These are phyloP conservation scores for Babyrousa celebensis DNA, from an alignment of 2,797 vertebrate species.

Conservation along the genomic window DNA sequence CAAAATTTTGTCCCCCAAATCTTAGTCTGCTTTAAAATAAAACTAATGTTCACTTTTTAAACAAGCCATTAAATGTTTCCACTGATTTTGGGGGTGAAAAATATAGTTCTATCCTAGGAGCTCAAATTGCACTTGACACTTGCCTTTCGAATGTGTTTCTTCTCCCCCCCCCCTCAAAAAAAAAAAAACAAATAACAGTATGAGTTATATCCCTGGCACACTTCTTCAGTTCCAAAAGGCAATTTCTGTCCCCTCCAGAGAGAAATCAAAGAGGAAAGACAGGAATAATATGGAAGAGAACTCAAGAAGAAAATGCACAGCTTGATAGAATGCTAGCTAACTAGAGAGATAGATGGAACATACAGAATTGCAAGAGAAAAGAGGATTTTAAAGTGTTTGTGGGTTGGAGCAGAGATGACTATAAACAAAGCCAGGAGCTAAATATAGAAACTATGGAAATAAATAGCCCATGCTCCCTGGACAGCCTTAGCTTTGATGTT, in stretches of 20 bases:
- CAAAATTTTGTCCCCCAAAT: constrained; percentile 36
- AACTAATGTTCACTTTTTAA: constrained; percentile 67
- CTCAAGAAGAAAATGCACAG: constrained; percentile 40
- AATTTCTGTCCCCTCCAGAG: constrained; percentile 59
- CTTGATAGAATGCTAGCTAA: neutral
- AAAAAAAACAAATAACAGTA: neutral
- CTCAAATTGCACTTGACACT: neutral
- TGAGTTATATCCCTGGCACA: neutral
- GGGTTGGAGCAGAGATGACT: constrained; percentile 80
- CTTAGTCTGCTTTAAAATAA: constrained; percentile 56
- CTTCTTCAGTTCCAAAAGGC: neutral
- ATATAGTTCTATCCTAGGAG: neutral
- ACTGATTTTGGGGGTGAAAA: neutral
- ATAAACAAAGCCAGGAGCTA: constrained; percentile 81
- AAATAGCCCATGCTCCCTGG: constrained; percentile 83
- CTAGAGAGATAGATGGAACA: neutral
- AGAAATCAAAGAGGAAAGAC: constrained; percentile 14
- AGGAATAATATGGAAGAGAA: neutral
- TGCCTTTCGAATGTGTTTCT: neutral
- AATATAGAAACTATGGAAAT: constrained; percentile 84
- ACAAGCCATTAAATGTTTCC: constrained; percentile 19
- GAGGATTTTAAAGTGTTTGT: constrained; percentile 79
- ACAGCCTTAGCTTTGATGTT: constrained; percentile 86
- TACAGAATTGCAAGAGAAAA: constrained; percentile 76
- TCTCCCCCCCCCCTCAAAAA: neutral